phyloP scores from a whole-genome alignment of 1,140 invertebrate species.

The Dinothrombium tinctorium region DNA sequence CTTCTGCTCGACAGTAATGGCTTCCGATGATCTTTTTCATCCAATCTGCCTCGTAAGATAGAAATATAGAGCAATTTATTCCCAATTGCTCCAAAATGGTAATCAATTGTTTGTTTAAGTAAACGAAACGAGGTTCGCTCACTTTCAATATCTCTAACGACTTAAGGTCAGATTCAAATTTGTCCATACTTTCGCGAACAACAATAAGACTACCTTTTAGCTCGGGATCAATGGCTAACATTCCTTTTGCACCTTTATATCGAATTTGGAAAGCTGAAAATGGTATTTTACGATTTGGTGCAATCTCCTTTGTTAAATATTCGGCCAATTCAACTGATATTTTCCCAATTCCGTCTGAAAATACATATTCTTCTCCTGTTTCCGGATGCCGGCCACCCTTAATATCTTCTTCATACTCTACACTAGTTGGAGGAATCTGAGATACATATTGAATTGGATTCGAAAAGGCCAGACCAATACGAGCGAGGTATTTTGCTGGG shows the following conservation, averaged over 20 bases:
- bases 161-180: too few relatives aligned
- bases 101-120: too few relatives aligned
- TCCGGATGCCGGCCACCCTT: slow-evolving; percentile 5
- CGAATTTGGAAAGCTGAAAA: slow-evolving; percentile 16
- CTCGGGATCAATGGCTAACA: slow-evolving; percentile 13
- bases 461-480: slow-evolving; percentile 24
- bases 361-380: slow-evolving; percentile 13
- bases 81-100: too few relatives aligned
- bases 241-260: slow-evolving; percentile 16
- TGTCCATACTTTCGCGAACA: slow-evolving; percentile 14
- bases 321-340: slow-evolving; percentile 14
- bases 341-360: slow-evolving; percentile 18
- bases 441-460: slow-evolving; percentile 42
- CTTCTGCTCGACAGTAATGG: too few relatives aligned
- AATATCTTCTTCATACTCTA: slow-evolving; percentile 7
- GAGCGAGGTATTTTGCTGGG: slow-evolving; percentile 19
- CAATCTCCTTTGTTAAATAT: slow-evolving; percentile 7
- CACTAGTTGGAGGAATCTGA: slow-evolving; percentile 22
- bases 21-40: too few relatives aligned
- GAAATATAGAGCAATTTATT: too few relatives aligned
- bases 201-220: slow-evolving; percentile 9
- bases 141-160: too few relatives aligned
- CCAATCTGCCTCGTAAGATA: too few relatives aligned
- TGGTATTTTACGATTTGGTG: slow-evolving; percentile 1
- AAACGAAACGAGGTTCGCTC: too few relatives aligned